These are phyloP conservation scores for Microctenopoma lineatum DNA, from an alignment of 2,797 vertebrate genomes.

Conservation along the genomic window DNA sequence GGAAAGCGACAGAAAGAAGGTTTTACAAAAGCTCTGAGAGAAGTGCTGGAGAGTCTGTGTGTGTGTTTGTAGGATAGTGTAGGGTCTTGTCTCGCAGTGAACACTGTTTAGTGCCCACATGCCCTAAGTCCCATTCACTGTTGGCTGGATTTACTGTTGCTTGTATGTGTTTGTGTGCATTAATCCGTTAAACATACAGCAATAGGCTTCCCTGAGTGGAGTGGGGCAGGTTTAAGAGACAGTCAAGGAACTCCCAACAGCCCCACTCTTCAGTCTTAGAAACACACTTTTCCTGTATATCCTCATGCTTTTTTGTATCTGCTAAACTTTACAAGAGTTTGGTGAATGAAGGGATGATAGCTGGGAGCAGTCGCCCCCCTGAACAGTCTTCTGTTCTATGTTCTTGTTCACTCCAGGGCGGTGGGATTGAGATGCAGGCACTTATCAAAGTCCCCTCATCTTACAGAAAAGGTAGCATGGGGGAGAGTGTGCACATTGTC, in stretches of 20 bases:
- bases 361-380: slow-evolving; percentile 24
- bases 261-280: slow-evolving; percentile 51
- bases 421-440: slow-evolving; percentile 74
- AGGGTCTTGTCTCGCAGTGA: slow-evolving; percentile 25
- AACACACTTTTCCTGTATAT: slow-evolving; percentile 26
- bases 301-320: slow-evolving; percentile 12
- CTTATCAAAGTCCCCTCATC: slow-evolving; percentile 71
- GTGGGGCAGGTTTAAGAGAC: slow-evolving; percentile 69
- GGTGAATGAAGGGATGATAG: slow-evolving; percentile 16
- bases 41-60: slow-evolving; percentile 46
- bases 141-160: slow-evolving; percentile 35
- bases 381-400: slow-evolving; percentile 4
- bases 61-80: slow-evolving; percentile 17
- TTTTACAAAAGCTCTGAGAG: slow-evolving; percentile 51
- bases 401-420: slow-evolving; percentile 40
- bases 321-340: slow-evolving; percentile 26
- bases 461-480: slow-evolving; percentile 44
- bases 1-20: slow-evolving; percentile 54
- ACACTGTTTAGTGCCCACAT: slow-evolving; percentile 40
- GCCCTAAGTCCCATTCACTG: slow-evolving; percentile 48
- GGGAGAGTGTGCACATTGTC: slow-evolving; percentile 35
- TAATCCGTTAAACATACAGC: slow-evolving; percentile 72
- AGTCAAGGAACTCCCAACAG: slow-evolving; percentile 53
- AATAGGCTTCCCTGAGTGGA: slow-evolving; percentile 79
- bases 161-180: slow-evolving; percentile 48